phyloP scores from a whole-genome alignment of 1,140 invertebrate species.

The Wasmannia auropunctata region DNA sequence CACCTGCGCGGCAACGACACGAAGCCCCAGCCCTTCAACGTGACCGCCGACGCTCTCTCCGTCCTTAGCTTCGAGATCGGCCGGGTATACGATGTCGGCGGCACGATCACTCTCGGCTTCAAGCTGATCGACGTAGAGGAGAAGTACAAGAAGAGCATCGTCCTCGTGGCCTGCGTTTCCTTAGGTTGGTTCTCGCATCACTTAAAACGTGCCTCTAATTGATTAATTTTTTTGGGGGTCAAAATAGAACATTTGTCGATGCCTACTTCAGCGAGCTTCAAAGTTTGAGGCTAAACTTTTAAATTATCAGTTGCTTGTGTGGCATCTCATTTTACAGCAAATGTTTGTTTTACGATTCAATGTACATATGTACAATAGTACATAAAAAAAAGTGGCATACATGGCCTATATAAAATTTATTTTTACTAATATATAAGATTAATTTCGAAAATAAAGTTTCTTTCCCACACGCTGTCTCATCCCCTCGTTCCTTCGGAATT shows the following conservation, averaged over 20 bases:
- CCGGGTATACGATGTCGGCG: conserved; percentile 89
- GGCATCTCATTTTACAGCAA: not conserved
- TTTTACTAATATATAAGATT: not conserved
- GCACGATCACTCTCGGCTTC: conserved; percentile 88
- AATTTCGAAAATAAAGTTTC: not conserved
- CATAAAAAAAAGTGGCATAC: not conserved
- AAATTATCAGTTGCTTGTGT: not conserved
- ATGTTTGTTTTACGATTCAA: too few relatives aligned
- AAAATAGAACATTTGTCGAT: not conserved
- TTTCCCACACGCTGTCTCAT: not conserved
- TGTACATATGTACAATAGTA: not conserved
- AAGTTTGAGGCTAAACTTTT: not conserved
- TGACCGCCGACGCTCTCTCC: conserved; percentile 87
- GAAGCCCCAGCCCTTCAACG: conserved; percentile 88
- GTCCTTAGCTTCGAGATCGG: conserved; percentile 88
- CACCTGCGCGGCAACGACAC: conserved; percentile 86
- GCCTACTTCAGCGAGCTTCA: not conserved
- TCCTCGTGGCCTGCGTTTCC: conserved; percentile 80
- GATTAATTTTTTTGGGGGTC: not conserved
- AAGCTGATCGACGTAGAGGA: conserved; percentile 86
- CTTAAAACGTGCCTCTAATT: not conserved
- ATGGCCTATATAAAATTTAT: not conserved
- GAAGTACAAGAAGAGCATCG: conserved; percentile 83
- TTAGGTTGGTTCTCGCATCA: conserved; percentile 72
- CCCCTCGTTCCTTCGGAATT: not conserved